These are phyloP conservation scores for Platyscelio sp. DNA, from an alignment of 2,888 invertebrate species.

Conservation along the genomic window DNA sequence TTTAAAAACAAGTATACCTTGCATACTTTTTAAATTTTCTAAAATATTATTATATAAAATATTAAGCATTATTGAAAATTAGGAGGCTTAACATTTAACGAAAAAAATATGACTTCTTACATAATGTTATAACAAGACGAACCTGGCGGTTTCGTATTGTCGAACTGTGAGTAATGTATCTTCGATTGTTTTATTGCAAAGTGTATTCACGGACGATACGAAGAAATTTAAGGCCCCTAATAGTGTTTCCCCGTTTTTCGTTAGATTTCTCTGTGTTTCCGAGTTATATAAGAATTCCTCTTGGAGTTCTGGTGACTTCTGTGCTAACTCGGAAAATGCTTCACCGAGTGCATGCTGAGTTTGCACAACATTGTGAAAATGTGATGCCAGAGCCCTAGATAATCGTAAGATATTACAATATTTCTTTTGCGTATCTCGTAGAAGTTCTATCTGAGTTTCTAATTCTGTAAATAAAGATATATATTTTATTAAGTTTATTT, in stretches of 20 bases:
- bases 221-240: constrained; percentile 98
- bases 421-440: constrained; percentile 97
- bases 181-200: constrained; percentile 99
- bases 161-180: constrained; percentile 94
- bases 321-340: constrained; percentile 97
- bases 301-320: constrained; percentile 97
- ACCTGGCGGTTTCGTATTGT: constrained; percentile 93
- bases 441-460: constrained; percentile 96
- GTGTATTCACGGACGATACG: constrained; percentile 96
- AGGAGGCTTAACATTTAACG: no score
- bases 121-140: no score
- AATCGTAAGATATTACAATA: constrained; percentile 95
- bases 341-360: constrained; percentile 96
- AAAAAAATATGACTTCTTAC: no score
- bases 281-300: constrained; percentile 98
- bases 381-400: constrained; percentile 94
- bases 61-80: no score
- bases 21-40: no score
- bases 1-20: no score
- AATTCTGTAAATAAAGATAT: constrained; percentile 88
- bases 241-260: constrained; percentile 96
- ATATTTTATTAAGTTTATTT: no score
- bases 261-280: constrained; percentile 96
- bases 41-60: no score
- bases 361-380: constrained; percentile 95